A percentile compares a stretch with the other conserved stretches of the same genome.
phyloP scores from a whole-genome alignment of 2,113 vertebrate genomes.

The Anoplopoma fimbria region DNA sequence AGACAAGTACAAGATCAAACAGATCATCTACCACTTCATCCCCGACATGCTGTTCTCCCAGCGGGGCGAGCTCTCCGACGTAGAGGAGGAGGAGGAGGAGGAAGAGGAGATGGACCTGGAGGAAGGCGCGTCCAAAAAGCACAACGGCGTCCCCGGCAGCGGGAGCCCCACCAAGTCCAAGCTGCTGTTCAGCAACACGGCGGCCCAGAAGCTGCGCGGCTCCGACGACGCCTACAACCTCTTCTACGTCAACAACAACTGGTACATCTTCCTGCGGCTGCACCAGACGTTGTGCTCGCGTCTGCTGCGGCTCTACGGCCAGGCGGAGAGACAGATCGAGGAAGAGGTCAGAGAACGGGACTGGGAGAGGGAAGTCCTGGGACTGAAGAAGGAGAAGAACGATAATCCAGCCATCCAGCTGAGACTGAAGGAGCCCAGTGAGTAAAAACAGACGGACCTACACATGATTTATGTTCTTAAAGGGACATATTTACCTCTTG shows the following conservation, averaged over 20 bases:
- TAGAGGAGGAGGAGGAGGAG: slow-evolving; percentile 92
- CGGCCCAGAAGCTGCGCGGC: slow-evolving; percentile 90
- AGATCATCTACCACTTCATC: slow-evolving; percentile 98
- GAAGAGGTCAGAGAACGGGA: slow-evolving; percentile 93
- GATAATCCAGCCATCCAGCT: slow-evolving; percentile 96
- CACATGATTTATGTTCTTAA: background rate
- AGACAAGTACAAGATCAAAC: slow-evolving; percentile 99
- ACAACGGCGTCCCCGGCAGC: slow-evolving; percentile 90
- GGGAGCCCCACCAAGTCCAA: slow-evolving; percentile 88
- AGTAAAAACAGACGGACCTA: slow-evolving; percentile 68
- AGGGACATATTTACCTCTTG: background rate
- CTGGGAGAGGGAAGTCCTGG: slow-evolving; percentile 95
- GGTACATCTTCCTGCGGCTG: slow-evolving; percentile 98
- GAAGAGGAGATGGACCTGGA: slow-evolving; percentile 87
- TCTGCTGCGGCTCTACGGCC: slow-evolving; percentile 91
- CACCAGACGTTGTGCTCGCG: slow-evolving; percentile 96
- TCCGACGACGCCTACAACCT: slow-evolving; percentile 96
- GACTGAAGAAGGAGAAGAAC: slow-evolving; percentile 93
- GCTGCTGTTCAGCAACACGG: slow-evolving; percentile 91
- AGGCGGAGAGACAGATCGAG: slow-evolving; percentile 96
- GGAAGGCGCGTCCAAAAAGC: slow-evolving; percentile 90
- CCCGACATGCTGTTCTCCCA: slow-evolving; percentile 97
- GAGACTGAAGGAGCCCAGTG: slow-evolving; percentile 97
- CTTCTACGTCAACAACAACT: slow-evolving; percentile 99
- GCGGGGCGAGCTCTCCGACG: slow-evolving; percentile 94